phyloP scores from a whole-genome alignment of 2,113 vertebrate genomes.

The Pantherophis guttatus region DNA sequence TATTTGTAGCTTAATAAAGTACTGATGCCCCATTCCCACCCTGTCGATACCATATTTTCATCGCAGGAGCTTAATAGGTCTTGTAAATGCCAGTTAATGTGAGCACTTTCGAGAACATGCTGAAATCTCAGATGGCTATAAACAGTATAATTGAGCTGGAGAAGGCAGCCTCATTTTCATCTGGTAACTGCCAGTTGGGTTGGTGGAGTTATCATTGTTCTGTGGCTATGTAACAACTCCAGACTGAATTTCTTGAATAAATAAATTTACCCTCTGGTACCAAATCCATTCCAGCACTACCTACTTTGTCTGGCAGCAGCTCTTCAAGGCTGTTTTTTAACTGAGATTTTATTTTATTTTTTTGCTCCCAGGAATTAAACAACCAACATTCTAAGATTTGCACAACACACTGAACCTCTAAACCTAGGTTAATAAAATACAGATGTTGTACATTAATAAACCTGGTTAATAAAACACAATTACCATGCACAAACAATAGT shows the following conservation, averaged over 20 bases:
- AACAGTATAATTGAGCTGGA: neutral
- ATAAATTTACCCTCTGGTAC: neutral
- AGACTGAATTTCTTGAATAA: neutral
- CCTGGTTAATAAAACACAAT: neutral
- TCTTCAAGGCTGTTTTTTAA: neutral
- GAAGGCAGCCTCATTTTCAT: neutral
- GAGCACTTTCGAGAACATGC: neutral
- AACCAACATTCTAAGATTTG: neutral
- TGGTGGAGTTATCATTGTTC: neutral
- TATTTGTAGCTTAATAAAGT: slow-evolving; percentile 33
- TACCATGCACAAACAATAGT: neutral
- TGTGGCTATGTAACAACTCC: neutral
- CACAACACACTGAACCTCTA: neutral
- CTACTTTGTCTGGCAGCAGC: neutral
- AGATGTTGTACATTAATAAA: neutral
- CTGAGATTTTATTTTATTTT: neutral
- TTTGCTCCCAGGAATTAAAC: neutral
- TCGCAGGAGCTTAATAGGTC: slow-evolving; percentile 5
- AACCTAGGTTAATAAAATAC: neutral
- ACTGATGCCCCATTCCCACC: neutral
- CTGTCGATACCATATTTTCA: slow-evolving; percentile 13
- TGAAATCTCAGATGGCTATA: neutral
- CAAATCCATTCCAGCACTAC: neutral
- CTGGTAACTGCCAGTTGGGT: neutral
- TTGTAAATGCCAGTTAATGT: neutral